Evolutionary conservation across 2,113 vertebrate genomes (phyloP).

Genomic region (Mellivora capensis): DNA sequence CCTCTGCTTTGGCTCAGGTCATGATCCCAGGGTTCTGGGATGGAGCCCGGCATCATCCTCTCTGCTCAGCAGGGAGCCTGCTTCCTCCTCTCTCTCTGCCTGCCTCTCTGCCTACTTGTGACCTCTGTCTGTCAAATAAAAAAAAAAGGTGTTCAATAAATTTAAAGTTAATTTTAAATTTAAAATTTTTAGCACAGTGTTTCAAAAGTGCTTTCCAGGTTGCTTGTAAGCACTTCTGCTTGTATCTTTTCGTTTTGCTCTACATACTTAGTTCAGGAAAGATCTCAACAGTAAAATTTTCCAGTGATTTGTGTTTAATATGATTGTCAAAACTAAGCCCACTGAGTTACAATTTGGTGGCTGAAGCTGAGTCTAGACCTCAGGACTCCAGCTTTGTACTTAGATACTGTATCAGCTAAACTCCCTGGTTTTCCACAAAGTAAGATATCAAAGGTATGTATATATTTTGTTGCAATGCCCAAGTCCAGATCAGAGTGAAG

Average conservation of each 20-base stretch:
- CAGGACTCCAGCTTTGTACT: slow-evolving; percentile 38
- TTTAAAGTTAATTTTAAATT: not conserved
- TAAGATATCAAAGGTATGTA: slow-evolving; percentile 43
- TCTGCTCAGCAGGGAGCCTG: too few relatives aligned
- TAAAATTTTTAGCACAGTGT: not conserved
- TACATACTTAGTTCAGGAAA: not conserved
- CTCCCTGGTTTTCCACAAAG: not conserved
- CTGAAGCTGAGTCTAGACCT: slow-evolving; percentile 43
- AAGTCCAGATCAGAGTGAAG: slow-evolving; percentile 43
- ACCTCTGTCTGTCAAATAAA: too few relatives aligned
- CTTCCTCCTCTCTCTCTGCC: too few relatives aligned
- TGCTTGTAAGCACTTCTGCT: not conserved
- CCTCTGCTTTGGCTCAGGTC: too few relatives aligned
- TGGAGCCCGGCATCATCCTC: too few relatives aligned
- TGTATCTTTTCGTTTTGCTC: not conserved
- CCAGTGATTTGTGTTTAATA: not conserved
- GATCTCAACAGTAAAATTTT: not conserved
- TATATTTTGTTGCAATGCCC: not conserved
- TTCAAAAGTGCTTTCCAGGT: not conserved
- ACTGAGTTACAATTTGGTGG: not conserved
- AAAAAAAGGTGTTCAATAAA: not conserved
- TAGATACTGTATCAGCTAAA: slow-evolving; percentile 49
- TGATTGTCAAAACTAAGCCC: not conserved
- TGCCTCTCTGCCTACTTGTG: too few relatives aligned
- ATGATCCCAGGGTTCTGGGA: too few relatives aligned